Conservation (phyloP, 2,797 vertebrate species). For the Sebastes steindachneri region DNA sequence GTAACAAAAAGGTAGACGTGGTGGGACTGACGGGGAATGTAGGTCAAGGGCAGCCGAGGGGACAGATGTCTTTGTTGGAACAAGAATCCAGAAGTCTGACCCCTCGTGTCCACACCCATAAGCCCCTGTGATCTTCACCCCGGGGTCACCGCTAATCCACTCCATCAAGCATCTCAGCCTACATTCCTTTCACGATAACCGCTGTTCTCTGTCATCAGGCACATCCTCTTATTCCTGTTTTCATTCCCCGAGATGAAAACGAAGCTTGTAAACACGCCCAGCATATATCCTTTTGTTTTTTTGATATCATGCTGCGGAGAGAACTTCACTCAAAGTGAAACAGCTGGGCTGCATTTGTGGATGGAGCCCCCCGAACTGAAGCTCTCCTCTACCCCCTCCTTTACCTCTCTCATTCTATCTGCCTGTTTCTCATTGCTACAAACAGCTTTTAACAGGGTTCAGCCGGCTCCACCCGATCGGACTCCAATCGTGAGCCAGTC, state of each 20-base stretch:
- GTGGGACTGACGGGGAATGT: constrained; percentile 25
- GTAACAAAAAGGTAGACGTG: constrained; percentile 19
- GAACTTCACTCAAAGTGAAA: constrained; percentile 48
- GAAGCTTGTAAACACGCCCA: constrained; percentile 29
- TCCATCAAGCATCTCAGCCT: constrained; percentile 48
- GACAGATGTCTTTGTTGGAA: constrained; percentile 38
- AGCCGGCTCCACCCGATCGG: constrained; percentile 75
- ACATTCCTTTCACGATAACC: constrained; percentile 63
- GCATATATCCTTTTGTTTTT: constrained; percentile 61
- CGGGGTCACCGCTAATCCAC: constrained; percentile 59
- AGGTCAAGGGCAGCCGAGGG: constrained; percentile 42
- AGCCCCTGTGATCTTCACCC: constrained; percentile 60
- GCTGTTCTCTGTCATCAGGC: constrained; percentile 49
- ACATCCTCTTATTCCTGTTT: constrained; percentile 54
- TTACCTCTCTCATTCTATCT: constrained; percentile 39
- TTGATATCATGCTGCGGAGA: constrained; percentile 56
- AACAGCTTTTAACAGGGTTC: constrained; percentile 84
- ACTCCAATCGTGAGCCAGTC: constrained; percentile 73
- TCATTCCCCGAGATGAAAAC: constrained; percentile 67
- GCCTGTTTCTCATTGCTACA: constrained; percentile 65
- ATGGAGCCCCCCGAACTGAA: constrained; percentile 49
- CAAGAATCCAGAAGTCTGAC: constrained; percentile 57
- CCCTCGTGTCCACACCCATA: constrained; percentile 47
- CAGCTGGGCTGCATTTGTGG: constrained; percentile 69
- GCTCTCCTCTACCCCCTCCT: constrained; percentile 14